Evolutionary conservation across 92 coral and sea anemone species (phyloP), one percentile per base, ranked within the genome.

Genomic region (Parazoanthus atlanticus): DNA sequence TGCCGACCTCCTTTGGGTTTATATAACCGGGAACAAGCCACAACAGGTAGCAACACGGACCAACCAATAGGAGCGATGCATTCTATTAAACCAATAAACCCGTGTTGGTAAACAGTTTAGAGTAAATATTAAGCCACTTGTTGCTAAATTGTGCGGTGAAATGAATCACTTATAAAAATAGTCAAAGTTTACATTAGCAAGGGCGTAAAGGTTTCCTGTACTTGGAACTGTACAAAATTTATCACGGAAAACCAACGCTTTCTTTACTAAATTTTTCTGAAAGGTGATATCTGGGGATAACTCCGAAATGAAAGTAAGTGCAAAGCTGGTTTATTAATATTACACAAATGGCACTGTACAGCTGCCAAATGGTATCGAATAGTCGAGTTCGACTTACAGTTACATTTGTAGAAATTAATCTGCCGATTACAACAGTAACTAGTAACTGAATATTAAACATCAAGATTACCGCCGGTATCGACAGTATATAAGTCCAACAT

Each of bases 101-200:
- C 32, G 8, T 82, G 86, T 82, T 82, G 65, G 29, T 25, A 82
- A 82, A 82, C 75, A 82, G 31, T 34, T 58, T n/a, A 56, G 31
- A 61, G 21, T 13, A 58, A 61, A 81, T 81, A 64, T 17, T 31
- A 25, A 19, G 49, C 28, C 79, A 75, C 46, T 75, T 75, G 54
- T 79, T 33, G 66, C 33, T 26, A 78, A 78, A 41, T 41, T 64
- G 28, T 41, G 54, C 86, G 29, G 64, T 28, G 7, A 41, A 65
- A 65, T 28, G 31, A 82, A 25, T 65, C 86, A 82, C 47, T 65
- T 8, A 19, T 67, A 38, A 34, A 65, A 82, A 61, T 21, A 82
- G 38, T 12, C 52, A 64, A 7, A 66, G 86, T 82, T 82, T 82
- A 65, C 86, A 82, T 65, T 61, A 25, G 32, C 34, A 33, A 61